Evolutionary conservation across 1,140 invertebrate genomes (phyloP).

Genomic region (Odontomachus brunneus): DNA sequence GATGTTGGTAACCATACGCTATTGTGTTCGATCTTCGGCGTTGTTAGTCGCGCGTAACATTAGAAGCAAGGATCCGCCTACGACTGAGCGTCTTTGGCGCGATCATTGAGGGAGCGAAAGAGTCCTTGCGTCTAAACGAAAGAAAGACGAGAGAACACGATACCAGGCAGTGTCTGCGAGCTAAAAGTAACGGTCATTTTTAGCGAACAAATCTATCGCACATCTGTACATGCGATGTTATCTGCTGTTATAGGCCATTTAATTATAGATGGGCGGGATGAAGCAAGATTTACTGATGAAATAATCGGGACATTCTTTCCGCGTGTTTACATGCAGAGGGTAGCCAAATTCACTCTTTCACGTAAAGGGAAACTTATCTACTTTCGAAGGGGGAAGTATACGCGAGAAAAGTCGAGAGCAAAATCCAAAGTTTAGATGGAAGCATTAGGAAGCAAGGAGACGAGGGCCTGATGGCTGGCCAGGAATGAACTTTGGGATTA

Average conservation of each 20-base stretch:
- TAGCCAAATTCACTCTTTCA: background rate
- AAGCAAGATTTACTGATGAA: background rate
- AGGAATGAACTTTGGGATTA: constrained; percentile 73
- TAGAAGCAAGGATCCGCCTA: constrained; percentile 79
- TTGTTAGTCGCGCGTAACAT: constrained; percentile 73
- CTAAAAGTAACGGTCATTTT: constrained; percentile 30
- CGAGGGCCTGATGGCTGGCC: constrained; percentile 63
- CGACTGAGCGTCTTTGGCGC: constrained; percentile 72
- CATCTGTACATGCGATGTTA: background rate
- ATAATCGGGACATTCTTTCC: background rate
- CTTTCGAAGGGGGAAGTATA: background rate
- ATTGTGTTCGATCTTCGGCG: constrained; percentile 76
- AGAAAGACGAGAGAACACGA: constrained; percentile 45
- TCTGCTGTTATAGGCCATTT: background rate
- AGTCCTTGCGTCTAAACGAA: constrained; percentile 34
- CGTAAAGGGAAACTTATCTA: background rate
- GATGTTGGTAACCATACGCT: constrained; percentile 81
- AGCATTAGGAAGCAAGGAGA: constrained; percentile 42
- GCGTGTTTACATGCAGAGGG: background rate
- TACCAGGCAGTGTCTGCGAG: background rate
- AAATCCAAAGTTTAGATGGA: constrained; percentile 43
- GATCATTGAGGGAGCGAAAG: constrained; percentile 42
- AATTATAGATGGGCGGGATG: background rate
- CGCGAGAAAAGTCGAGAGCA: background rate
- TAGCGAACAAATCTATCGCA: background rate